Base-by-base conservation (phyloP, 1,140 invertebrate species). In the Panagrolaimus sp. region DNA sequence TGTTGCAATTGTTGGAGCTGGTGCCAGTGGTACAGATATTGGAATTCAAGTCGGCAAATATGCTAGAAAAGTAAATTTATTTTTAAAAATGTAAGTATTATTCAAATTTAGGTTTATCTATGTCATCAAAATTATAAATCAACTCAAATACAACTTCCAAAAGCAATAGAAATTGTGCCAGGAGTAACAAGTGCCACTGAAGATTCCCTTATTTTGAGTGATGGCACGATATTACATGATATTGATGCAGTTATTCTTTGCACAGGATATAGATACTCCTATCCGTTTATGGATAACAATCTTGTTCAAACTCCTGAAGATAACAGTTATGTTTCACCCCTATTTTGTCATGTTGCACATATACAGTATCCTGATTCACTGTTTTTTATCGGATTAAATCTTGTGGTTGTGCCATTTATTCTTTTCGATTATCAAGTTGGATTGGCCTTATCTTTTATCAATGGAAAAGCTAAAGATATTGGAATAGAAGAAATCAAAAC, bases 341-440 rank as follows among this genome's bases (percentile, higher is more conserved):
- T 57, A 16, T 57, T 57, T 57, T 14, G 14, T n/a, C 51, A 57
- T 8, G 27, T 27, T 8, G 51, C 51, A 5, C 51, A 57, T 57
- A 16, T 57, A 57, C 51, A 57, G n/a, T 57, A 57, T 57, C 51
- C 51, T 11, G 51, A 57, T 4, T 25, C 20, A 9, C n/a, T 57
- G 51, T 57, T 57, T 16, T 57, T 57, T 16, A 20, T 57, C 3
- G 51, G 51, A 11, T 25, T 57, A 16, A 57, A 57, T 20, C 20
- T 57, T 23, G 16, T 25, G 1, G 51, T 57, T 13, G 51, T 57
- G n/a, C 51, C 51, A 25, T 57, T 57, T 27, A 57, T 57, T 20
- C 27, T 57, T 11, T 57, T 25, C 8, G 51, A 20, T 27, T 57
- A 57, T 57, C 51, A 57, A 57, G 20, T 57, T 20, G 51, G 27